Percentiles rank a stretch among this genome's conserved stretches.
phyloP scores from a whole-genome alignment of 2,888 invertebrate genomes.

The Notocelia uddmanniana region DNA sequence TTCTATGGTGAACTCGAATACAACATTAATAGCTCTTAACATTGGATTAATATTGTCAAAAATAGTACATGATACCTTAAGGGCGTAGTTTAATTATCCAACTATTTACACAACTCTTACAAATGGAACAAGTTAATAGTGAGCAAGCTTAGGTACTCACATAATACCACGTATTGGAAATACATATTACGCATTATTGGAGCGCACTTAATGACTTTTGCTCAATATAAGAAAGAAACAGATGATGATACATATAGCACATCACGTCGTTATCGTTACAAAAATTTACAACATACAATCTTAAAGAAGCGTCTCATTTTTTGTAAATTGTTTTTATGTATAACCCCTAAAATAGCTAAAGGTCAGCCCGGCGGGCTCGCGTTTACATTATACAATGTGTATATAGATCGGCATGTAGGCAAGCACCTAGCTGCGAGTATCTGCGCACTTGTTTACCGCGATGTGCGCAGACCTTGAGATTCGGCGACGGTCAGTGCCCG shows the following conservation, averaged over 20 bases:
- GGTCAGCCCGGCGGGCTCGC: constrained; percentile 4
- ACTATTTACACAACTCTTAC: too few species aligned
- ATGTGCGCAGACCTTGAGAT: constrained; percentile 82
- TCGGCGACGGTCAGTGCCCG: constrained; percentile 83
- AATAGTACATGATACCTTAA: too few species aligned
- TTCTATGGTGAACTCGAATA: too few species aligned
- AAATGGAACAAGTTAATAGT: too few species aligned
- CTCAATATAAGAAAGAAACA: background rate
- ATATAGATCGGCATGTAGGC: constrained; percentile 29
- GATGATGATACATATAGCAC: background rate
- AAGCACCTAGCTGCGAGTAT: constrained; percentile 53
- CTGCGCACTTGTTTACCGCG: constrained; percentile 80
- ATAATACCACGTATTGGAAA: background rate
- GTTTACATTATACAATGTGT: too few species aligned
- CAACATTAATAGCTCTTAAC: too few species aligned
- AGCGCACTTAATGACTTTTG: background rate
- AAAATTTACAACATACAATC: background rate
- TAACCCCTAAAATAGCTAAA: constrained; percentile 7
- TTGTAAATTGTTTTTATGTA: background rate
- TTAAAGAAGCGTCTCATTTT: background rate
- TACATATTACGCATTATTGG: background rate
- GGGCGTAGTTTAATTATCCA: too few species aligned
- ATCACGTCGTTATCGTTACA: background rate
- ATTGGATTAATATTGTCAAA: too few species aligned
- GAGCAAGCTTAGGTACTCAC: background rate